Evolutionary conservation across 53 echinoderm and acorn worm genomes (phyloP).

Genomic region (Paelopatides confundens): DNA sequence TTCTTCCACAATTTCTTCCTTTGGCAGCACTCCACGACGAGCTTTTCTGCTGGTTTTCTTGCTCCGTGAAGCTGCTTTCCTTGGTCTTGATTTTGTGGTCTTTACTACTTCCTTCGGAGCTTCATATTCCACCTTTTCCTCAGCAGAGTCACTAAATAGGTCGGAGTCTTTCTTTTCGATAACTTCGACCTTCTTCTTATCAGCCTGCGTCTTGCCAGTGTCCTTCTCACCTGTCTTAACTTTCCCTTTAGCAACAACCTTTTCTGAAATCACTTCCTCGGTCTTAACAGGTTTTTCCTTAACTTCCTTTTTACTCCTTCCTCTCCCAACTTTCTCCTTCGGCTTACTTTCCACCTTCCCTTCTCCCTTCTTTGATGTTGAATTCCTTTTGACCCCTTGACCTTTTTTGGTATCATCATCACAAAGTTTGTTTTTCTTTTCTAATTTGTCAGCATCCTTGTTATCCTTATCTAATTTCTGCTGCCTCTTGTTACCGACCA

Average conservation of each 20-base stretch:
- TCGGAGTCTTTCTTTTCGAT: background rate
- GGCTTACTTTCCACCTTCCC: constrained; percentile 34
- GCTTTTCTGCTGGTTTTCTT: constrained; percentile 17
- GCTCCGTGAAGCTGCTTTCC: background rate
- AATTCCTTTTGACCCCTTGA: constrained; percentile 4
- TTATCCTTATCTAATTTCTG: constrained; percentile 22
- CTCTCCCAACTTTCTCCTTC: constrained; percentile 48
- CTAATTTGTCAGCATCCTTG: constrained; percentile 71
- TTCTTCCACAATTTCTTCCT: background rate
- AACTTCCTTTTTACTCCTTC: constrained; percentile 53
- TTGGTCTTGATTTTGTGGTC: constrained; percentile 6
- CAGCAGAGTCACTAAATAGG: background rate
- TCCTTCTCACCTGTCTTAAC: constrained; percentile 23
- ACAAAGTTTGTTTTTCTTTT: constrained; percentile 32
- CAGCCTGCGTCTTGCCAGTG: constrained; percentile 1
- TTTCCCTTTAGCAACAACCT: constrained; percentile 33
- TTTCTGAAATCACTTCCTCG: constrained; percentile 44
- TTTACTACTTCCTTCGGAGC: background rate
- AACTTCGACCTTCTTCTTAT: background rate
- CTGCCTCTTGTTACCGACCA: background rate
- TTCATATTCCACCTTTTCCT: constrained; percentile 50
- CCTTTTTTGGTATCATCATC: constrained; percentile 23
- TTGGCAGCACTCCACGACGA: background rate
- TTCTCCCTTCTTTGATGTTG: constrained; percentile 26
- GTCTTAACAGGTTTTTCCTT: constrained; percentile 56